Percentiles rank a stretch among this genome's conserved stretches.
These are phyloP conservation scores for Chrysomallon squamiferum DNA, from an alignment of 1,140 invertebrate genomes.

Conservation along the genomic window DNA sequence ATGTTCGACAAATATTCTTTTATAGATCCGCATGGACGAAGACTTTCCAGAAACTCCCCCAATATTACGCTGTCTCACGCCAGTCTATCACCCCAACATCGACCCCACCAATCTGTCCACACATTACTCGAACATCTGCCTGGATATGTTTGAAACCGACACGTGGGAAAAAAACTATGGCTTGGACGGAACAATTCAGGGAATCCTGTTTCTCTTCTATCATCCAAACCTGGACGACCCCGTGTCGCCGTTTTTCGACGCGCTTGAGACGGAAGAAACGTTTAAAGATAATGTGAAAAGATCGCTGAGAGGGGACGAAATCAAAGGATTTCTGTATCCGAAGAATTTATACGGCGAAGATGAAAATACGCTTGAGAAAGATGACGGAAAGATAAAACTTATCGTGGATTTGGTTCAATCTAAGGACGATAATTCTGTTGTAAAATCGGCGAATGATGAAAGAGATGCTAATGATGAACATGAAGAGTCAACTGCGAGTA, in stretches of 20 bases:
- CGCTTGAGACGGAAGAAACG: constrained; percentile 15
- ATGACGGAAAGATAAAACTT: background rate
- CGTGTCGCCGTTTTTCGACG: constrained; percentile 38
- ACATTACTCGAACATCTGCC: constrained; percentile 34
- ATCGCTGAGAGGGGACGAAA: constrained; percentile 34
- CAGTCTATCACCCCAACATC: constrained; percentile 56
- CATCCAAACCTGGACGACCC: constrained; percentile 48
- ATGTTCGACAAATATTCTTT: constrained; percentile 1
- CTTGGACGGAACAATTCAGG: constrained; percentile 43
- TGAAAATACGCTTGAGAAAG: background rate
- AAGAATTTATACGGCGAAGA: constrained; percentile 6
- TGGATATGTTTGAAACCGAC: constrained; percentile 41
- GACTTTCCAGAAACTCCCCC: constrained; percentile 26
- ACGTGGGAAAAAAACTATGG: constrained; percentile 27
- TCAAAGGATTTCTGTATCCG: constrained; percentile 30
- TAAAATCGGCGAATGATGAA: background rate
- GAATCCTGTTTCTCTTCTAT: constrained; percentile 46
- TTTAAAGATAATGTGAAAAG: constrained; percentile 38
- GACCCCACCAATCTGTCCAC: constrained; percentile 19
- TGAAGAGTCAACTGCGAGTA: background rate
- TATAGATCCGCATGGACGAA: constrained; percentile 9
- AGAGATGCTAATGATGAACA: background rate
- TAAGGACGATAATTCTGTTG: background rate
- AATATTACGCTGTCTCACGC: constrained; percentile 34
- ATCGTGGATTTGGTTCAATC: background rate